Evolutionary conservation across 2,113 vertebrate genomes (phyloP).

Genomic region (Osmerus eperlanus): DNA sequence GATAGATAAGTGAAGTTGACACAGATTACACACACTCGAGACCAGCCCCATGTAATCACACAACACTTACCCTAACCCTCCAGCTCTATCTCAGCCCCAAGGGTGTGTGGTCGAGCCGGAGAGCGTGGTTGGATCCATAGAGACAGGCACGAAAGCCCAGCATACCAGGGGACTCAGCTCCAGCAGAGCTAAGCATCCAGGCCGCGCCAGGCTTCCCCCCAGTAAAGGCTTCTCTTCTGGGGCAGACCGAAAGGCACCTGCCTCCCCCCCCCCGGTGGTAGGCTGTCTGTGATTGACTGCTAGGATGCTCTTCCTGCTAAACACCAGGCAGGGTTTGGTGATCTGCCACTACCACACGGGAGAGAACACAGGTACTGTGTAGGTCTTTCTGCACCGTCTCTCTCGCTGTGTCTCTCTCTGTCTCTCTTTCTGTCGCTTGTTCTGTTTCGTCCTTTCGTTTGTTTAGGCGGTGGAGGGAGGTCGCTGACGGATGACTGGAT

Average conservation of each 20-base stretch:
- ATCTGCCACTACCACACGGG: slow-evolving; percentile 20
- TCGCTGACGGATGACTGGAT: slow-evolving; percentile 40
- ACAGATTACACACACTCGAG: not conserved
- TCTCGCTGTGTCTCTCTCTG: not conserved
- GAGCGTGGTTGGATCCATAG: slow-evolving; percentile 60
- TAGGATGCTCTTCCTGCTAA: slow-evolving; percentile 22
- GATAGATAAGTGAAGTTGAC: not conserved
- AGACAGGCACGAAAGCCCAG: slow-evolving; percentile 53
- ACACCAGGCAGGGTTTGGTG: slow-evolving; percentile 17
- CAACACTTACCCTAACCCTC: slow-evolving; percentile 68
- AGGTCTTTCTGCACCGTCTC: not conserved
- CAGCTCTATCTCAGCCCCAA: slow-evolving; percentile 63
- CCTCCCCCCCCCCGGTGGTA: not conserved
- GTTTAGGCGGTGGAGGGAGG: slow-evolving; percentile 29
- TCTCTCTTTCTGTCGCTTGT: not conserved
- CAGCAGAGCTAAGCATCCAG: slow-evolving; percentile 20
- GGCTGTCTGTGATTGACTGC: slow-evolving; percentile 10
- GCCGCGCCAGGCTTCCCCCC: not conserved
- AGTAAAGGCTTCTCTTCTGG: slow-evolving; percentile 4
- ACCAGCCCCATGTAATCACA: not conserved
- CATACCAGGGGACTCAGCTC: slow-evolving; percentile 42
- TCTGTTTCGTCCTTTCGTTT: slow-evolving; percentile 21
- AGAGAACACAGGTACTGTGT: too few species aligned
- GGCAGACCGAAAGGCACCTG: slow-evolving; percentile 46
- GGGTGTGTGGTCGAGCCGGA: slow-evolving; percentile 58